phyloP scores from a whole-genome alignment of 2,797 vertebrate genomes.

The Semaprochilodus insignis region DNA sequence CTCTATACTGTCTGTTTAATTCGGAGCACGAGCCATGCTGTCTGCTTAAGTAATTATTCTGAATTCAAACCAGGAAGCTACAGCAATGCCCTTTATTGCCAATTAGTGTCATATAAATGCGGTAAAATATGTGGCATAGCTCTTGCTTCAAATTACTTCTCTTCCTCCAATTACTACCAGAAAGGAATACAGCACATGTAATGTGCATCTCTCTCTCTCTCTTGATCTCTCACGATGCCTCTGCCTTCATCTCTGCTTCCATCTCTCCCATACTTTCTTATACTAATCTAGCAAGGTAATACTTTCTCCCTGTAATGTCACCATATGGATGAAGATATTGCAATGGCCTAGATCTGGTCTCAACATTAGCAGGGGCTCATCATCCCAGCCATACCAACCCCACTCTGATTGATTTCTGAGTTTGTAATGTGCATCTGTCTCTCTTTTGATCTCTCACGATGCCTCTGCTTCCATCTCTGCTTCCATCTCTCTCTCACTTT shows the following conservation, averaged over 20 bases:
- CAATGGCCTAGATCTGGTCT: too few species aligned
- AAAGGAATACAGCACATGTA: conserved; percentile 22
- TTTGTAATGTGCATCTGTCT: background rate
- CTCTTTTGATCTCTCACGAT: background rate
- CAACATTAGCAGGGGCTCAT: too few species aligned
- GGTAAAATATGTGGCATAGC: conserved; percentile 36
- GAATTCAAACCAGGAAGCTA: conserved; percentile 48
- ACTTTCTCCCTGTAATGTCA: too few species aligned
- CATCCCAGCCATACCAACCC: too few species aligned
- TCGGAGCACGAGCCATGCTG: conserved; percentile 39
- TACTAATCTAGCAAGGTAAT: too few species aligned
- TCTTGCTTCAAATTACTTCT: conserved; percentile 17
- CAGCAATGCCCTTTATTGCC: conserved; percentile 47
- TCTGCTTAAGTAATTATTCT: conserved; percentile 59
- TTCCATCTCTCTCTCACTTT: background rate
- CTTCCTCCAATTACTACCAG: conserved; percentile 34
- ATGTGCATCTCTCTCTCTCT: conserved; percentile 2
- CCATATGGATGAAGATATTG: too few species aligned
- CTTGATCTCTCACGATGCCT: background rate
- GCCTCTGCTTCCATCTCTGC: background rate
- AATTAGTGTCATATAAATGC: conserved; percentile 51
- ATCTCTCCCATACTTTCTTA: background rate
- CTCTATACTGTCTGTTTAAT: conserved; percentile 40
- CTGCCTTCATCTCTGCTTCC: background rate
- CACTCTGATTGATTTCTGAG: too few species aligned